phyloP scores from a whole-genome alignment of 2,113 vertebrate genomes.

The Odocoileus virginianus region DNA sequence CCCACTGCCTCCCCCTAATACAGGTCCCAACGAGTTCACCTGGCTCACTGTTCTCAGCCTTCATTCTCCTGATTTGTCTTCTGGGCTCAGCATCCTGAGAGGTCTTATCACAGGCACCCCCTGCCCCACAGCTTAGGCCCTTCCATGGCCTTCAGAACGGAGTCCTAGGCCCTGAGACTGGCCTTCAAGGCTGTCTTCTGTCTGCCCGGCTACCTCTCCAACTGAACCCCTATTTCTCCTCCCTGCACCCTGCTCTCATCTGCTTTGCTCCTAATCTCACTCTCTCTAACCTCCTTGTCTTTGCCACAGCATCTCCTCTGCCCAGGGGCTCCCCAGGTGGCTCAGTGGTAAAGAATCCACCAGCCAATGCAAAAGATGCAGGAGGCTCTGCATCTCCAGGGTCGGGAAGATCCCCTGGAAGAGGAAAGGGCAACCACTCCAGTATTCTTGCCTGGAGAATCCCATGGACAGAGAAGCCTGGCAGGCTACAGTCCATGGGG shows the following conservation, averaged over 20 bases:
- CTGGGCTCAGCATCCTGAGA: background rate
- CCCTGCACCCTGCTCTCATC: background rate
- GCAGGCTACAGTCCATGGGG: background rate
- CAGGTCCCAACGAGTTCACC: background rate
- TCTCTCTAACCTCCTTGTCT: background rate
- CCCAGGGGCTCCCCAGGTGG: background rate
- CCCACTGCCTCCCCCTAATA: background rate
- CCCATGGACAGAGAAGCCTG: background rate
- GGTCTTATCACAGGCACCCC: background rate
- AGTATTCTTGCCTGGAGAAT: background rate
- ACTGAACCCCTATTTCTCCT: background rate
- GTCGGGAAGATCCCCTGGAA: background rate
- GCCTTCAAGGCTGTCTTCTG: background rate
- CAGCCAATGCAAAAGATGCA: background rate
- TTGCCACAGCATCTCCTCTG: background rate
- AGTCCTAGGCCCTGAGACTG: background rate
- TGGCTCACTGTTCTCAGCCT: background rate
- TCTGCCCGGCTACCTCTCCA: background rate
- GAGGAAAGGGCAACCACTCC: background rate
- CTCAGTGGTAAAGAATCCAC: background rate
- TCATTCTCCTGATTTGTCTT: background rate
- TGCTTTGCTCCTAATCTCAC: background rate
- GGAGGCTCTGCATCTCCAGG: background rate
- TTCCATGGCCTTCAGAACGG: background rate
- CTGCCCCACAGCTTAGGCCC: background rate